phyloP scores from a whole-genome alignment of 1,140 invertebrate species.

The Drosophila nannoptera region DNA sequence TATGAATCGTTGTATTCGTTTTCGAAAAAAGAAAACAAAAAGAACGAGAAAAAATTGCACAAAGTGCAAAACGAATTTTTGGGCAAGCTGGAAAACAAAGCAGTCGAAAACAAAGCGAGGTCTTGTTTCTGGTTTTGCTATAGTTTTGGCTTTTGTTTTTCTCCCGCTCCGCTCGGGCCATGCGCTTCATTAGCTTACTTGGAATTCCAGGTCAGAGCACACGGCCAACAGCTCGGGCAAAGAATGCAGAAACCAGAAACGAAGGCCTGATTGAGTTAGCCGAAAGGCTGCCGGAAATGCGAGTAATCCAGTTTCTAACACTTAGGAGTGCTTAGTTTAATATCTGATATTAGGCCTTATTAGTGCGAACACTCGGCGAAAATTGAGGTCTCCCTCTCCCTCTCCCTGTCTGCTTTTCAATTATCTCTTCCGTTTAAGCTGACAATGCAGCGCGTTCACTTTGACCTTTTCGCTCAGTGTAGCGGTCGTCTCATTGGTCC shows the following conservation, averaged over 20 bases:
- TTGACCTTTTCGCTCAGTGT: background rate
- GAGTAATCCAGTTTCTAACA: conserved; percentile 3
- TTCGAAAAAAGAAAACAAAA: conserved; percentile 20
- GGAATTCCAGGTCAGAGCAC: conserved; percentile 62
- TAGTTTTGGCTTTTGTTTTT: conserved; percentile 6
- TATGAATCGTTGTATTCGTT: conserved; percentile 14
- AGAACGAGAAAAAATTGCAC: conserved; percentile 21
- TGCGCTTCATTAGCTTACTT: conserved; percentile 63
- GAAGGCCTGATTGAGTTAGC: background rate
- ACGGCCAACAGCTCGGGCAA: conserved; percentile 9
- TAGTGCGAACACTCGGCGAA: too few relatives aligned
- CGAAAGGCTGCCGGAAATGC: background rate
- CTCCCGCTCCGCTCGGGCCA: conserved; percentile 35
- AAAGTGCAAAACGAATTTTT: conserved; percentile 39
- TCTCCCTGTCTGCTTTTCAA: too few relatives aligned
- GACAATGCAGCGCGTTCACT: background rate
- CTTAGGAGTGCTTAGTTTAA: background rate
- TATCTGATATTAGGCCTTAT: background rate
- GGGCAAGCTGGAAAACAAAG: conserved; percentile 32
- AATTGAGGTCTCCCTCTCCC: too few relatives aligned
- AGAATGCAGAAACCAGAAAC: conserved; percentile 16
- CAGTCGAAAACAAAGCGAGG: conserved; percentile 42
- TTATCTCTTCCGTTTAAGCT: background rate
- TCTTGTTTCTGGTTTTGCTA: conserved; percentile 1
- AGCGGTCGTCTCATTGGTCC: background rate